These are phyloP conservation scores for Aporophyla nigra DNA, from an alignment of 2,888 invertebrate species.

Conservation along the genomic window DNA sequence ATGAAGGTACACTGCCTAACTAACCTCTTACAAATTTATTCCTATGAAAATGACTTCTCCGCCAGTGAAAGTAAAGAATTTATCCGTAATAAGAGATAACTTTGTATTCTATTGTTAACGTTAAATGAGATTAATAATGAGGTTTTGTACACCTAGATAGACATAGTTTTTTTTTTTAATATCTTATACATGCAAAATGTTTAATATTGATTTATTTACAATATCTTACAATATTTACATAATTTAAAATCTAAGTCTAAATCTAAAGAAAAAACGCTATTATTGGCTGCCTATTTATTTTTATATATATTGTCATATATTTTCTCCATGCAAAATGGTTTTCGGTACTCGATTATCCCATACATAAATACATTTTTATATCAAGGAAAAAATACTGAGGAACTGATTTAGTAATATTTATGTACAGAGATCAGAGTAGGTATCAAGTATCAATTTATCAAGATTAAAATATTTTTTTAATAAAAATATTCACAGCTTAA, in stretches of 20 bases:
- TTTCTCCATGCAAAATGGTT: no score
- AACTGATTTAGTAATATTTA: conserved; percentile 11
- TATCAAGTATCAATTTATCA: conserved; percentile 1
- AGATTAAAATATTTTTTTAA: background rate
- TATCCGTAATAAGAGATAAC: background rate
- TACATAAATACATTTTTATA: background rate
- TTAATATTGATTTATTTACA: no score
- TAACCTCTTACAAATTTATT: background rate
- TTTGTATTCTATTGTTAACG: background rate
- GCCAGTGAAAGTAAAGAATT: background rate
- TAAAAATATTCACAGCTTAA: background rate
- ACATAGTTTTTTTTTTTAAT: background rate
- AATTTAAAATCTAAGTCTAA: no score
- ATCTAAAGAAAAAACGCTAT: no score
- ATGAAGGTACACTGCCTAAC: no score
- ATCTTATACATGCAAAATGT: no score
- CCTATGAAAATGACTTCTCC: background rate
- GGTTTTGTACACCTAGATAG: no score
- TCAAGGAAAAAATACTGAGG: background rate
- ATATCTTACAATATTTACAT: no score
- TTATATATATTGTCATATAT: no score
- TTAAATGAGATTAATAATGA: background rate
- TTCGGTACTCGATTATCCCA: background rate
- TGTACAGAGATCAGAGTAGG: background rate
- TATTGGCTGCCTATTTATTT: no score